phyloP scores from a whole-genome alignment of 2,888 invertebrate species.

The Lypha dubia region DNA sequence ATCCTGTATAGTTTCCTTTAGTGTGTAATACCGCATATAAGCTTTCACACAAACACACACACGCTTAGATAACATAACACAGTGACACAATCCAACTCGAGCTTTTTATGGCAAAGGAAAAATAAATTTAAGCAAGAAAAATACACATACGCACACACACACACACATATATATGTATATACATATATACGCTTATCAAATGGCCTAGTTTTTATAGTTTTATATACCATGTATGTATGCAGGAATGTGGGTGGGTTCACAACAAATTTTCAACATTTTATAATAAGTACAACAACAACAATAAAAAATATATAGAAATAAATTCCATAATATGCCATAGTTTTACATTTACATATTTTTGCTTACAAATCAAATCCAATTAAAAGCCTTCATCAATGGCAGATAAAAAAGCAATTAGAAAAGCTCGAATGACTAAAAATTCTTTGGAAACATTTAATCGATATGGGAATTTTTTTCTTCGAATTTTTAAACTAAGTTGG shows the following conservation, averaged over 20 bases:
- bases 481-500: background rate
- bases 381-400: background rate
- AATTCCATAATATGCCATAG: conserved; percentile 8
- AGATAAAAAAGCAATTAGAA: background rate
- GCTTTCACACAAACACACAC: background rate
- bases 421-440: background rate
- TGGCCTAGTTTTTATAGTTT: conserved; percentile 36
- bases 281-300: background rate
- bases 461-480: background rate
- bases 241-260: conserved; percentile 6
- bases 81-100: conserved; percentile 7
- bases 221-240: background rate
- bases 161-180: background rate
- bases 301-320: background rate
- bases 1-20: conserved; percentile 52
- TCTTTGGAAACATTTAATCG: background rate
- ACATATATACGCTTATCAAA: background rate
- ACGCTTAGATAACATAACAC: background rate
- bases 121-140: background rate
- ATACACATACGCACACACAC: background rate
- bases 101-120: background rate
- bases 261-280: conserved; percentile 26
- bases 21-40: conserved; percentile 16
- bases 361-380: conserved; percentile 7
- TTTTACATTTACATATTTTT: conserved; percentile 9